Evolutionary conservation across 2,797 vertebrate species (phyloP), one percentile per base, ranked within the genome.

Genomic region (Sebastes miniatus): DNA sequence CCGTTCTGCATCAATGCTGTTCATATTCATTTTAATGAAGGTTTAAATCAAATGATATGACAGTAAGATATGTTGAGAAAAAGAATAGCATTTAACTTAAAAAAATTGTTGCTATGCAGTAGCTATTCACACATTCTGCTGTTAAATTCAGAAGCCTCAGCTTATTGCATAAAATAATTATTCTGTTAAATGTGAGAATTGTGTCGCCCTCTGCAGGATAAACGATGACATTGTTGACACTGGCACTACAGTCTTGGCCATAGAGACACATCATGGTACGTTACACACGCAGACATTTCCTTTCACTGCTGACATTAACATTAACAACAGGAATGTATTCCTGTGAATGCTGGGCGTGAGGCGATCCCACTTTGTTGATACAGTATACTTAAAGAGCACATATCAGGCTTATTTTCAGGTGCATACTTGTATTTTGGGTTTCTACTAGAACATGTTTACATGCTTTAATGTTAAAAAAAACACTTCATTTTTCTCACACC

Each of bases 261-360:
- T 97, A 43, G 96, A 98, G 92, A 96, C 97, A 0, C 96, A 97
- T 83, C 96, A 96, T 1, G 93, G 95, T 95, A 85, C 29, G 92
- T 88, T 34, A 80, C 79, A 39, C 27, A 12, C 8, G 16, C 43
- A 36, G 9, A 80, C 36, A 5, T 39, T 47, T 56, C 4, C 7
- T 29, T 14, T 73, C 18, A 24, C 62, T 57, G 39, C 57, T 22
- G 12, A 16, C 57, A 47, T 6, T 6, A 59, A 59, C 25, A 18
- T n/a, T 43, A 43, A 59, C 34, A 61, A 22, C 36, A 31, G 13
- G 5, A 6, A 4, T 16, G 3, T 32, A 24, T 66, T 80, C 4
- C 34, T 86, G 43, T 69, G 0, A 43, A 25, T 50, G 16, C 4
- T n/a, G 18, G 24, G 54, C 1, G 12, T 27, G 10, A 71, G 43